phyloP scores from a whole-genome alignment of 2,113 vertebrate species.

The Toxotes chatareus region DNA sequence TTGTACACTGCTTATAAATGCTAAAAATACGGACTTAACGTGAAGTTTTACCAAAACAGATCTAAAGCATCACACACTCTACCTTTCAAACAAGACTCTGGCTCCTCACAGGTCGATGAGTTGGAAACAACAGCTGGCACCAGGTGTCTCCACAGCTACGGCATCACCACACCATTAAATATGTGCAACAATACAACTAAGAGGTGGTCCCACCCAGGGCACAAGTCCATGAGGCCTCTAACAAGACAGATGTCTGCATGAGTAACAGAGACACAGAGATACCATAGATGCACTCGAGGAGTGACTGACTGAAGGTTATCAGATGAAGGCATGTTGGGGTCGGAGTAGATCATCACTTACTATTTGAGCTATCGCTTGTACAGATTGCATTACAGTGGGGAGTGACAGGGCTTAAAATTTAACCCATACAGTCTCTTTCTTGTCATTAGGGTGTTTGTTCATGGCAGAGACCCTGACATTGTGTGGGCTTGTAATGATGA shows the following conservation, averaged over 20 bases:
- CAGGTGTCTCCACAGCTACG: not conserved
- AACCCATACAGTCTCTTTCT: not conserved
- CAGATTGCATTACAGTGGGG: slow-evolving; percentile 19
- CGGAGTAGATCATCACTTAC: slow-evolving; percentile 51
- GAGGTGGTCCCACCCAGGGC: slow-evolving; percentile 34
- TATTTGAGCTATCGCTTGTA: not conserved
- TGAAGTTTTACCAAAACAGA: not conserved
- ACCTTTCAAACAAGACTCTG: slow-evolving; percentile 44
- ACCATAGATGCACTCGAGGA: not conserved
- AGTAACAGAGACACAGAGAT: slow-evolving; percentile 5
- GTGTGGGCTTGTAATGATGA: slow-evolving; percentile 10
- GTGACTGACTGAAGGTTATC: slow-evolving; percentile 46
- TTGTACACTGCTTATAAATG: not conserved
- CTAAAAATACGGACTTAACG: not conserved
- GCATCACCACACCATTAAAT: slow-evolving; percentile 15
- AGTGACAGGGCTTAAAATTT: slow-evolving; percentile 30
- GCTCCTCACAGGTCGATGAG: slow-evolving; percentile 20
- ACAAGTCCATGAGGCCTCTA: slow-evolving; percentile 50
- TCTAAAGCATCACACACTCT: not conserved
- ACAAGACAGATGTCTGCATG: slow-evolving; percentile 25
- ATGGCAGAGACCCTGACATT: slow-evolving; percentile 12
- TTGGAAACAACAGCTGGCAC: slow-evolving; percentile 16
- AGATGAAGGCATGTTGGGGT: slow-evolving; percentile 28
- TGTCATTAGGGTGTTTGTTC: slow-evolving; percentile 30
- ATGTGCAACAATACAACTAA: slow-evolving; percentile 12